Base-by-base conservation (phyloP, 2,888 invertebrate species). In the Chloroclystis v-ata region DNA sequence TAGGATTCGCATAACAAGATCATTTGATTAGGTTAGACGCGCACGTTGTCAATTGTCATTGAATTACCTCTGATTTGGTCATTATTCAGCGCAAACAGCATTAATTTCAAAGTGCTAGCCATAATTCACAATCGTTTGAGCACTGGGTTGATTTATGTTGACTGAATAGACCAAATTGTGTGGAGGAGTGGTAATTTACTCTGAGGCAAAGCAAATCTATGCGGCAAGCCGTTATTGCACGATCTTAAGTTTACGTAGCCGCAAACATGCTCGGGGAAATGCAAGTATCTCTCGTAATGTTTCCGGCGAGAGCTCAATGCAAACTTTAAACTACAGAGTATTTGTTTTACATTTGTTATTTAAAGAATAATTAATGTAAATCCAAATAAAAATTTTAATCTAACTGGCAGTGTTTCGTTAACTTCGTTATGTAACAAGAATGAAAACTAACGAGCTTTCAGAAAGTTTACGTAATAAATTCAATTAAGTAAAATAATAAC, bases 151-250 rank as follows among this genome's bases (percentile, higher is more conserved):
- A 48, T 49, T 44, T 50, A 28, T 24, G 48, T 55, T 48, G 52
- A 40, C 44, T 51, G 45, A 57, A 53, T 56, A 54, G 47, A 41
- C 39, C 49, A 47, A 54, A 50, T 54, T 50, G 42, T 33, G 10
- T 29, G 32, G 42, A 8, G 16, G 10, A 35, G n/a, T n/a, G n/a
- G 32, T 53, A 59, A 52, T 49, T 54, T 51, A 52, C 55, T 57
- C 48, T 45, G 44, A 48, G 41, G 47, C 44, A 39, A 41, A 52
- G 51, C 54, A 65, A 60, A 65, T 61, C 59, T 58, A 58, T 70
- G 72, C 67, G 67, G 69, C 61, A 57, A 61, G 56, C 59, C 56
- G 42, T 47, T 57, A 43, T 52, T 59, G 63, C 62, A 60, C n/a
- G 7, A 2, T 35, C 1, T 16, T 20, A 51, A 53, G 54, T 67